Evolutionary conservation across 2,113 vertebrate species (phyloP).

Genomic region (Anseranas semipalmata): DNA sequence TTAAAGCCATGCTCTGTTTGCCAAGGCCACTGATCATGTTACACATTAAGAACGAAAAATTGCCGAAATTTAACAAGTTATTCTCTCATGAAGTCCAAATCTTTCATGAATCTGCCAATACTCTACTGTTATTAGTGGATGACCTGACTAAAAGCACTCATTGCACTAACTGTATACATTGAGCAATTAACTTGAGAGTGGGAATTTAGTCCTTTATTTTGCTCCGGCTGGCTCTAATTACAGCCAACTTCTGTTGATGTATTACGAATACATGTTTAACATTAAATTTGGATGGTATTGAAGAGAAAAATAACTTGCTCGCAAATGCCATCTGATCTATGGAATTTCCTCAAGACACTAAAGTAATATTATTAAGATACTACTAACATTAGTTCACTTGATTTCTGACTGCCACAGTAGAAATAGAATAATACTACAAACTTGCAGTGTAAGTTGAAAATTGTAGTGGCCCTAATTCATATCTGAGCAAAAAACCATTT

Average conservation of each 20-base stretch:
- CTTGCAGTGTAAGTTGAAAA: background rate
- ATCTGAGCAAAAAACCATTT: slow-evolving; percentile 42
- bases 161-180: background rate
- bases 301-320: background rate
- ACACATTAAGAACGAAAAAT: background rate
- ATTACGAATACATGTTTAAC: background rate
- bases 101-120: background rate
- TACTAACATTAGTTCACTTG: background rate
- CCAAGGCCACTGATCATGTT: background rate
- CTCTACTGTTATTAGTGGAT: background rate
- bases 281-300: background rate
- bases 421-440: background rate
- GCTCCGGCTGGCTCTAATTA: background rate
- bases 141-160: background rate
- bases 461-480: background rate
- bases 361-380: background rate
- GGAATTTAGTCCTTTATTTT: background rate
- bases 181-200: background rate
- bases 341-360: background rate
- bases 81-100: background rate
- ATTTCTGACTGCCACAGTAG: background rate
- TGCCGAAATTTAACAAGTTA: background rate
- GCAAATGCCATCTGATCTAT: background rate
- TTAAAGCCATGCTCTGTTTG: background rate
- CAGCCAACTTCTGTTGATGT: background rate